A percentile compares a stretch with the other conserved stretches of the same genome.
Evolutionary conservation across 1,140 invertebrate species (phyloP).

Genomic region (Tenebrio molitor): DNA sequence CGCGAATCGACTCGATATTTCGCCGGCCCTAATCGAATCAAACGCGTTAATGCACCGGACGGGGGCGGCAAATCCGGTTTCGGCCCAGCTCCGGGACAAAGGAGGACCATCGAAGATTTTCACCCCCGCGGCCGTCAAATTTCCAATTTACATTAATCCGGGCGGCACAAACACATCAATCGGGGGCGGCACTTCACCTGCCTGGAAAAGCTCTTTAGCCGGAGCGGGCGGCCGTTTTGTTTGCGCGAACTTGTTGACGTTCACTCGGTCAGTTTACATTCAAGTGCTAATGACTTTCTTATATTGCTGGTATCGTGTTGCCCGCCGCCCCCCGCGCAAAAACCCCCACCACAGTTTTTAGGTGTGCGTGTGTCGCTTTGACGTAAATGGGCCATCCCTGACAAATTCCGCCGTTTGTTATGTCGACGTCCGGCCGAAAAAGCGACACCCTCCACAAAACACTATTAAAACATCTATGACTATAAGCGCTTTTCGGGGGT

Average conservation of each 20-base stretch:
- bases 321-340: not conserved
- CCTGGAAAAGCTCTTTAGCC: constrained; percentile 43
- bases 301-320: constrained; percentile 28
- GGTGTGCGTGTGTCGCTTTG: not conserved
- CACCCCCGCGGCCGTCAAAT: constrained; percentile 41
- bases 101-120: no score
- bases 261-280: constrained; percentile 43
- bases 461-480: constrained; percentile 8
- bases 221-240: constrained; percentile 8
- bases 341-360: not conserved
- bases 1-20: not conserved
- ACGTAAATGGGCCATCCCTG: constrained; percentile 26
- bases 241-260: constrained; percentile 37
- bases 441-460: not conserved
- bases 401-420: constrained; percentile 33
- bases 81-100: no score
- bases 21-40: not conserved
- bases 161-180: constrained; percentile 41
- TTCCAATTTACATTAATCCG: constrained; percentile 49
- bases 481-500: not conserved
- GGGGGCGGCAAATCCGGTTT: no score
- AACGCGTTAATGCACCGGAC: not conserved
- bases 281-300: constrained; percentile 38
- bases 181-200: constrained; percentile 26
- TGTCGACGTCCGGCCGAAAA: not conserved